Percentiles rank a stretch among this genome's conserved stretches.
Conservation (phyloP, 2,113 vertebrate genomes). For the Poeciliopsis occidentalis region DNA sequence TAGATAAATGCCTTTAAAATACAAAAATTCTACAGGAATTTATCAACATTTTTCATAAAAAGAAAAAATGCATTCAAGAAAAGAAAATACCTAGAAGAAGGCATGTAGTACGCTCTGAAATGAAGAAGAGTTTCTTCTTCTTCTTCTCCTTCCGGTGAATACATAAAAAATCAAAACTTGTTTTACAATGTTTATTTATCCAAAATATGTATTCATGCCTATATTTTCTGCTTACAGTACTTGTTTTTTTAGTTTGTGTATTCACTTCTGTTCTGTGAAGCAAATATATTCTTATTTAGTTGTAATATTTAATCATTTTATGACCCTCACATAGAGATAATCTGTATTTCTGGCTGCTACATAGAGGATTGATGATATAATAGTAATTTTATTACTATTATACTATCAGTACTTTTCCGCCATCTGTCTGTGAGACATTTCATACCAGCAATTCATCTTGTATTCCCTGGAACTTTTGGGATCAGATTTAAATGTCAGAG, state of each 20-base stretch:
- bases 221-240: background rate
- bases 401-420: background rate
- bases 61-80: too few relatives aligned
- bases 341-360: background rate
- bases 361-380: background rate
- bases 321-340: too few relatives aligned
- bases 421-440: background rate
- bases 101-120: too few relatives aligned
- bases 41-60: too few relatives aligned
- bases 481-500: background rate
- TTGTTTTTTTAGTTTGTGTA: background rate
- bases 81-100: too few relatives aligned
- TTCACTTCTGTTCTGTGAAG: background rate
- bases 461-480: background rate
- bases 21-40: too few relatives aligned
- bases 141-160: too few relatives aligned
- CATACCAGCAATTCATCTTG: background rate
- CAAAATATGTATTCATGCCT: background rate
- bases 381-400: background rate
- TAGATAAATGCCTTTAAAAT: background rate
- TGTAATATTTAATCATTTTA: too few relatives aligned
- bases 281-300: background rate
- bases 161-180: background rate
- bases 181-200: background rate
- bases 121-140: too few relatives aligned